Evolutionary conservation across 2,888 invertebrate genomes (phyloP), one percentile per base, ranked within the genome.

Genomic region (Adela reaumurella): DNA sequence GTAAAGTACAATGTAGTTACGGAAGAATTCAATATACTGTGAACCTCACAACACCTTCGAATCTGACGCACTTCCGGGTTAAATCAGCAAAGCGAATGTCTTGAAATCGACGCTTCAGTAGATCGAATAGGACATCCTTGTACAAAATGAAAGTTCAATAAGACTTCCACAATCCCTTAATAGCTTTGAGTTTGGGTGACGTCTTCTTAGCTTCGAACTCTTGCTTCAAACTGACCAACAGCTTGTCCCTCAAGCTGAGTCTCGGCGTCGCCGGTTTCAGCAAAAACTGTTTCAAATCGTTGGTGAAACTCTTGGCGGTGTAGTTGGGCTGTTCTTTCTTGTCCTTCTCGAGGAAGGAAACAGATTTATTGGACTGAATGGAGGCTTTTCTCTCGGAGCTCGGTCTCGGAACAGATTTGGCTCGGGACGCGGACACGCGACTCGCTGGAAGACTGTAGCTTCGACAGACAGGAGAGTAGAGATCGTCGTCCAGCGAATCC

Each of bases 101-200:
- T n/a, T n/a, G n/a, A n/a, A n/a, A n/a, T n/a, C n/a, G n/a, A n/a
- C n/a, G n/a, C n/a, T n/a, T n/a, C n/a, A n/a, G n/a, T n/a, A n/a
- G n/a, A n/a, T n/a, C n/a, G n/a, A n/a, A n/a, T n/a, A n/a, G n/a
- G n/a, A n/a, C n/a, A n/a, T n/a, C n/a, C n/a, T n/a, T n/a, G n/a
- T n/a, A n/a, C n/a, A n/a, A n/a, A 8, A 24, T 4, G 24, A 24
- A 4, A 24, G 41, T 35, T n/a, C 58, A 80, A 58, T 78, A 79
- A 49, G 80, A 80, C 54, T 80, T 80, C 80, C 80, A 80, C 49
- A 80, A 61, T 44, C 80, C 80, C 54, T 78, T 77, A 19, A 80
- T 79, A 43, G 77, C 78, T 58, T 70, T 72, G 17, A 80, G 62
- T 58, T 76, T 78, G 1, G 80, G 80, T 43, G 79, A 76, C 50